These are phyloP conservation scores for Myripristis murdjan DNA, from an alignment of 2,797 vertebrate genomes.

Conservation along the genomic window DNA sequence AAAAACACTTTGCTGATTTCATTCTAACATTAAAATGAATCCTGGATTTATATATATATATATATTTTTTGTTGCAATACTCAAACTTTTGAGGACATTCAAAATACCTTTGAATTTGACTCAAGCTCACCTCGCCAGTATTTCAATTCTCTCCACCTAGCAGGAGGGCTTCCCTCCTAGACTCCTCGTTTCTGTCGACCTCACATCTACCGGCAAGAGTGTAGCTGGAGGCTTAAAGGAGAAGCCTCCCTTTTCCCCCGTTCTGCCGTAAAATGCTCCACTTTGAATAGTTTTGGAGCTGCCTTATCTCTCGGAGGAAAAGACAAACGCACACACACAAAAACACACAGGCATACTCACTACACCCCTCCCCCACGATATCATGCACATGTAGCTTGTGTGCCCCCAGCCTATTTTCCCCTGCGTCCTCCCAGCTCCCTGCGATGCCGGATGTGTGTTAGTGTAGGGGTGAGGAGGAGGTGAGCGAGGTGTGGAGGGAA, in stretches of 20 bases:
- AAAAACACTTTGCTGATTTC: slow-evolving; percentile 1
- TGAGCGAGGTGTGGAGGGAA: slow-evolving; percentile 50
- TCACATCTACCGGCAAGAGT: slow-evolving; percentile 31
- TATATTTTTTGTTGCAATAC: slow-evolving; percentile 5
- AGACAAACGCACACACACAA: slow-evolving; percentile 8
- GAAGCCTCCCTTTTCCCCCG: slow-evolving; percentile 5
- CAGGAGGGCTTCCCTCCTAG: slow-evolving; percentile 48
- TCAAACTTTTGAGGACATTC: slow-evolving; percentile 36
- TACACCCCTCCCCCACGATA: slow-evolving; percentile 3
- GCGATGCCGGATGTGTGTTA: slow-evolving; percentile 43
- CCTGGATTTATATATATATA: neutral
- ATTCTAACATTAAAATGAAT: neutral
- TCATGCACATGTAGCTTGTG: slow-evolving; percentile 15
- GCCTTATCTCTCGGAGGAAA: slow-evolving; percentile 45
- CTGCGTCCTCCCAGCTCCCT: slow-evolving; percentile 31
- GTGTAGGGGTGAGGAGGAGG: slow-evolving; percentile 33
- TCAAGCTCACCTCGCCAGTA: slow-evolving; percentile 16
- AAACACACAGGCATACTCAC: slow-evolving; percentile 11
- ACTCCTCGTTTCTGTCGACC: slow-evolving; percentile 45
- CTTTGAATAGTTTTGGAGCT: slow-evolving; percentile 39
- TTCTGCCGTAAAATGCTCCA: slow-evolving; percentile 34
- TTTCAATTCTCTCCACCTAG: slow-evolving; percentile 43
- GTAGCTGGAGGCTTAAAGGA: slow-evolving; percentile 52
- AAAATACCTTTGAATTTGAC: slow-evolving; percentile 33
- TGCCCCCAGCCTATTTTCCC: slow-evolving; percentile 18